Percentiles rank a stretch among this genome's conserved stretches.
Evolutionary conservation across 1,140 invertebrate species (phyloP).

Genomic region (Gryon sp.): DNA sequence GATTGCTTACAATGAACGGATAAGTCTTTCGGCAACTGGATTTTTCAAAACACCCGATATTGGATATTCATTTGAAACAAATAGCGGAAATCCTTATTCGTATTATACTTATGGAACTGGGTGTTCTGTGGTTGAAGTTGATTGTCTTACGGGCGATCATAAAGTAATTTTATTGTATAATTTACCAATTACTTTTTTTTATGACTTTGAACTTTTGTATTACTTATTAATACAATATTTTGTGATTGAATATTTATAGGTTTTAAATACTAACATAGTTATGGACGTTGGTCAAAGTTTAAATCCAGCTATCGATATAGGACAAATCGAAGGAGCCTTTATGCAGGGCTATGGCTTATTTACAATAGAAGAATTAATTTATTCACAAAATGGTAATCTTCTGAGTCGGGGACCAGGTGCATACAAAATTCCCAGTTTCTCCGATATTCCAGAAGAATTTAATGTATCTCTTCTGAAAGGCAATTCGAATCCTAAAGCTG

Average conservation of each 20-base stretch:
- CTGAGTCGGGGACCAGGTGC: slow-evolving; percentile 93
- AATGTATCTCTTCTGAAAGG: slow-evolving; percentile 95
- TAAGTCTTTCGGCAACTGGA: slow-evolving; percentile 91
- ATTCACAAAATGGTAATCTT: slow-evolving; percentile 89
- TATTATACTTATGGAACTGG: slow-evolving; percentile 91
- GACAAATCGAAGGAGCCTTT: slow-evolving; percentile 96
- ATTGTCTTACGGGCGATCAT: slow-evolving; percentile 93
- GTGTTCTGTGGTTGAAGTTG: slow-evolving; percentile 90
- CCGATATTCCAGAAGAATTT: slow-evolving; percentile 93
- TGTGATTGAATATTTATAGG: too few species aligned
- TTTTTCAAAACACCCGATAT: slow-evolving; percentile 90
- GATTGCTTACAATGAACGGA: slow-evolving; percentile 88
- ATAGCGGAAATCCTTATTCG: slow-evolving; percentile 86
- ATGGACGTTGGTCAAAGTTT: slow-evolving; percentile 96
- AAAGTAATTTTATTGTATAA: slow-evolving; percentile 77
- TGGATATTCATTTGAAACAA: slow-evolving; percentile 87
- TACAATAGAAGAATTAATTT: slow-evolving; percentile 93
- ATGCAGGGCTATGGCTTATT: slow-evolving; percentile 96
- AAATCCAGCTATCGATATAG: slow-evolving; percentile 97
- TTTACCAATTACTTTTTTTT: too few species aligned
- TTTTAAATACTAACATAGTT: slow-evolving; percentile 93
- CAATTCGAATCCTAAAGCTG: slow-evolving; percentile 91
- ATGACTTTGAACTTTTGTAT: too few species aligned
- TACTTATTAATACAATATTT: too few species aligned
- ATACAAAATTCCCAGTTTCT: slow-evolving; percentile 95